These are phyloP conservation scores for Eurytoma adleriae DNA, from an alignment of 2,888 invertebrate species.

Conservation along the genomic window DNA sequence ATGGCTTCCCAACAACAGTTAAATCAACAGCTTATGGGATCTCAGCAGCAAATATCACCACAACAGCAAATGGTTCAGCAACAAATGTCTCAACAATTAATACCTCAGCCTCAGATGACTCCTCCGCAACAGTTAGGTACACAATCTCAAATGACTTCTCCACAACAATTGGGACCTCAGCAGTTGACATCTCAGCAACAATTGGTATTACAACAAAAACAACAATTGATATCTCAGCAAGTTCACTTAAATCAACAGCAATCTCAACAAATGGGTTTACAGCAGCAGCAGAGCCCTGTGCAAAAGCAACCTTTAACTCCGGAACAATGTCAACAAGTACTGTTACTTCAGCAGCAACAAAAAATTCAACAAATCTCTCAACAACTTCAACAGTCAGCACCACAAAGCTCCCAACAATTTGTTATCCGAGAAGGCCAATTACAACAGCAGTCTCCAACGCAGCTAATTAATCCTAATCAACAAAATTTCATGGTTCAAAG, in stretches of 20 bases:
- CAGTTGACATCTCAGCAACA: conserved; percentile 61
- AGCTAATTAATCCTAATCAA: conserved; percentile 70
- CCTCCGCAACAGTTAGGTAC: conserved; percentile 61
- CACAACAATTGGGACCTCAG: conserved; percentile 54
- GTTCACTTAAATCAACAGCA: conserved; percentile 57
- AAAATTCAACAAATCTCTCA: conserved; percentile 76
- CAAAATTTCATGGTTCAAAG: conserved; percentile 76
- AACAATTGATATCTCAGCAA: conserved; percentile 62
- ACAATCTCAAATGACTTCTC: conserved; percentile 64
- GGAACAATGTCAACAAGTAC: conserved; percentile 75
- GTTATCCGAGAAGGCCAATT: conserved; percentile 75
- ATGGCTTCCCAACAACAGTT: conserved; percentile 60
- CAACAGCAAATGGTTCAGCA: conserved; percentile 60
- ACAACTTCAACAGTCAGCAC: conserved; percentile 75
- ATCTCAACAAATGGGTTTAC: conserved; percentile 69
- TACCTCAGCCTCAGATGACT: conserved; percentile 60
- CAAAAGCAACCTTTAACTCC: conserved; percentile 72
- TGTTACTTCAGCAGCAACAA: conserved; percentile 79
- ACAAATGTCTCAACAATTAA: conserved; percentile 67
- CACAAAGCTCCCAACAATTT: conserved; percentile 73
- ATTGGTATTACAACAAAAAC: conserved; percentile 60
- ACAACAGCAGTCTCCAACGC: conserved; percentile 74
- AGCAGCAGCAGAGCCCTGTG: conserved; percentile 77
- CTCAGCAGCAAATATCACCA: conserved; percentile 60
- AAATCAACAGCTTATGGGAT: conserved; percentile 54